A percentile compares a stretch with the other conserved stretches of the same genome.
Evolutionary conservation across 2,113 vertebrate genomes (phyloP).

Genomic region (Numenius arquata): DNA sequence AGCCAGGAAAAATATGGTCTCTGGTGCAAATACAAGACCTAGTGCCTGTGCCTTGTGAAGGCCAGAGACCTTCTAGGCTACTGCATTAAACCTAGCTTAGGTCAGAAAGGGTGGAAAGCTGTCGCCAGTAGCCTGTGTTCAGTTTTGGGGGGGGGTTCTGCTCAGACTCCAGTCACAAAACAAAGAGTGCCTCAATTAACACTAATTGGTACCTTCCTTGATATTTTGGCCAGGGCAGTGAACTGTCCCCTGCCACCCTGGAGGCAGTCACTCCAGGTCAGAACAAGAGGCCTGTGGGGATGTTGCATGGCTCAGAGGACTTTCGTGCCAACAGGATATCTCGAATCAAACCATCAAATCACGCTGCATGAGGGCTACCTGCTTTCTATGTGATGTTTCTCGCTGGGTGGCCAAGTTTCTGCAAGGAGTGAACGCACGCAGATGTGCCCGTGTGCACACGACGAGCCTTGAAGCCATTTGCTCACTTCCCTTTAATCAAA

Average conservation of each 20-base stretch:
- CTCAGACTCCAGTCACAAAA: not conserved
- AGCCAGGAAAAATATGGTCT: not conserved
- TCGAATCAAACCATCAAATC: not conserved
- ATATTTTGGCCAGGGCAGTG: not conserved
- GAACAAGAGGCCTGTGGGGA: not conserved
- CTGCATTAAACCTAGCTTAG: not conserved
- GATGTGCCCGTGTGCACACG: accelerated
- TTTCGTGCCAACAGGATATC: not conserved
- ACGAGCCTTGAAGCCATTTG: not conserved
- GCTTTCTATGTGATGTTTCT: not conserved
- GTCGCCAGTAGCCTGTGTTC: not conserved
- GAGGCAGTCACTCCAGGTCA: not conserved
- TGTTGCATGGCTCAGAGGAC: not conserved
- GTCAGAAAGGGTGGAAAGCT: not conserved
- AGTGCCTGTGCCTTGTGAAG: not conserved
- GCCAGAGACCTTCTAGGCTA: not conserved
- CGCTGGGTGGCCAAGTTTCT: not conserved
- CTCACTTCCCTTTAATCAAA: conserved; percentile 23
- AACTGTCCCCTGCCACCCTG: not conserved
- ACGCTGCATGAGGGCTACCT: not conserved
- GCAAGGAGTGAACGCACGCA: not conserved
- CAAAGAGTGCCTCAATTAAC: not conserved
- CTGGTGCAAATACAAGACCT: not conserved
- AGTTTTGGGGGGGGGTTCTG: not conserved
- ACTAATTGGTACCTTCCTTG: conserved; percentile 32